Conservation (phyloP, 2,888 invertebrate genomes). For the Ligdia adustata region DNA sequence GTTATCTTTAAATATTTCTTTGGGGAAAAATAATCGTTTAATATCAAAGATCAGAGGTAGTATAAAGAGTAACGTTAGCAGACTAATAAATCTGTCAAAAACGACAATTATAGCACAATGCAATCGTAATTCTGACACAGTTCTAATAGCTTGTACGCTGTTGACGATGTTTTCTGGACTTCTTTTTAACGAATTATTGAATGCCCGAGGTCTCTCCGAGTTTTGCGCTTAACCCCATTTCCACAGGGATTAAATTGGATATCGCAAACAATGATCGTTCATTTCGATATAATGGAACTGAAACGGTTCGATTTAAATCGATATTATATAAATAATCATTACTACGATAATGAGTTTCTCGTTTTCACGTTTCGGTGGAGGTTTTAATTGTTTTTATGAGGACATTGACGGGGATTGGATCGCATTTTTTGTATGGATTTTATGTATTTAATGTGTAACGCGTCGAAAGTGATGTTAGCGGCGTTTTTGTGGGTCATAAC, state of each 20-base stretch:
- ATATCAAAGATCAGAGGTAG: too few species aligned
- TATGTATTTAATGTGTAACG: not conserved
- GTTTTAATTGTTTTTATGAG: conserved; percentile 10
- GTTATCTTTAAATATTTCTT: too few species aligned
- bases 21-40: too few species aligned
- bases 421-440: not conserved
- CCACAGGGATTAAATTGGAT: conserved; percentile 13
- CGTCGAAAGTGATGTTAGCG: too few species aligned
- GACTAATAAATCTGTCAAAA: too few species aligned
- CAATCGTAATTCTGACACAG: too few species aligned
- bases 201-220: not conserved
- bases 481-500: not conserved
- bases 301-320: conserved; percentile 11
- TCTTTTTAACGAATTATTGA: not conserved
- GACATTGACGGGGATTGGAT: not conserved
- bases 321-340: conserved; percentile 16
- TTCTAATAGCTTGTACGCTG: too few species aligned
- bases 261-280: conserved; percentile 12
- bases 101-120: too few species aligned
- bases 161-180: too few species aligned
- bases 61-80: too few species aligned
- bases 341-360: conserved; percentile 14
- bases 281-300: conserved; percentile 10
- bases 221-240: conserved; percentile 8
- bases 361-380: conserved; percentile 1